Evolutionary conservation across 2,888 invertebrate species (phyloP), one percentile per base, ranked within the genome.

Genomic region (Allacma fusca): DNA sequence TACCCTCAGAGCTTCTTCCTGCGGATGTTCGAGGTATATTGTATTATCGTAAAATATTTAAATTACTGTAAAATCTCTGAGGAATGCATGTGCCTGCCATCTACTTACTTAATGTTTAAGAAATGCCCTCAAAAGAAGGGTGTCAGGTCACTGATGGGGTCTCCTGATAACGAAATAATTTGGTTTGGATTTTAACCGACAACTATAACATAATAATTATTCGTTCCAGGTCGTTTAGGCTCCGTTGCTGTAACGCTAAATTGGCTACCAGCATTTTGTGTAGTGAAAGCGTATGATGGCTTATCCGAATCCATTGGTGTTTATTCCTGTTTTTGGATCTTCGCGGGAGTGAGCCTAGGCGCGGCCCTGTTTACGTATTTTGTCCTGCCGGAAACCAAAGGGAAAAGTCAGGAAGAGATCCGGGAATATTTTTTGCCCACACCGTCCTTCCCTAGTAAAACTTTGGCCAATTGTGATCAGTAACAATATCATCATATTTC

Each of bases 171-270:
- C n/a, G n/a, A 9, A 40, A 9, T 40, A 40, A 9, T 9, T 40
- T 40, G 5, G 13, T 9, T 9, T 9, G 13, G 13, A 40, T 40
- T 9, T 40, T 40, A 9, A 9, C 13, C 7, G 5, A 9, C 5
- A 40, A 40, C 13, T 40, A 40, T 40, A 9, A 40, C 40, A 5
- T 9, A 9, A 40, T 40, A 13, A 40, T 40, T 5, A 5, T 9
- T 40, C 13, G n/a, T 40, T 40, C 7, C 92, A 84, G 93, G 90
- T 73, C 69, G 91, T 0, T 94, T 94, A 0, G 91, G 92, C 0
- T 91, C 93, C 12, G 86, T 94, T 13, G 91, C 92, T 0, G 92
- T 93, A 0, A 90, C 92, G 85, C 87, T 91, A 50, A 94, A 93
- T 86, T 94, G 94, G 94, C 88, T 90, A 77, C 87, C 91, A 64